phyloP scores from a whole-genome alignment of 1,140 invertebrate genomes.

The Drosophila grimshawi region DNA sequence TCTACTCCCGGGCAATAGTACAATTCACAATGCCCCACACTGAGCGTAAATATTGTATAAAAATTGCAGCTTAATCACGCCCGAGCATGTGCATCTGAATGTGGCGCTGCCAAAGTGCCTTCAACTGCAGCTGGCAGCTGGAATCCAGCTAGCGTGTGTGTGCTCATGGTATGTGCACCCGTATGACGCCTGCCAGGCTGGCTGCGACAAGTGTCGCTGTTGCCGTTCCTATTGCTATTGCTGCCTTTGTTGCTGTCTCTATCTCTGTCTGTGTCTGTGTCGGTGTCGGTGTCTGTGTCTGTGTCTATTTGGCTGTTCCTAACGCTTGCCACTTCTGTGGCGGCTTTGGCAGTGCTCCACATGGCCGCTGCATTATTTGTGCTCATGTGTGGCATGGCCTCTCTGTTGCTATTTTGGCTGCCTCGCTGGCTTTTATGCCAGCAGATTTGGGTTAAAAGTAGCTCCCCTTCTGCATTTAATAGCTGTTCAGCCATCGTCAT shows the following conservation, averaged over 20 bases:
- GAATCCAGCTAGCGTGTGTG: slow-evolving; percentile 28
- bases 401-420: slow-evolving; percentile 32
- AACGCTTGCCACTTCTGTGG: slow-evolving; percentile 16
- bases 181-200: slow-evolving; percentile 69
- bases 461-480: slow-evolving; percentile 80
- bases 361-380: slow-evolving; percentile 67
- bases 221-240: slow-evolving; percentile 23
- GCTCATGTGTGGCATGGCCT: slow-evolving; percentile 63
- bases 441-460: slow-evolving; percentile 82
- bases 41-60: slow-evolving; percentile 72
- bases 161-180: slow-evolving; percentile 37
- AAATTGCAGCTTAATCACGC: slow-evolving; percentile 78
- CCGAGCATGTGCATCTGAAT: slow-evolving; percentile 57
- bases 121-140: slow-evolving; percentile 40
- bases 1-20: not conserved
- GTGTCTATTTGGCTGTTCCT: slow-evolving; percentile 1
- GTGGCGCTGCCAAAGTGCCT: slow-evolving; percentile 66
- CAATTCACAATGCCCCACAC: slow-evolving; percentile 17
- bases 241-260: slow-evolving; percentile 4
- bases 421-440: slow-evolving; percentile 67
- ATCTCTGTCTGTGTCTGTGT: slow-evolving; percentile 6
- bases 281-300: slow-evolving; percentile 3
- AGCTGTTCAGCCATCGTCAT: slow-evolving; percentile 53
- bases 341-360: slow-evolving; percentile 72
- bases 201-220: slow-evolving; percentile 61